phyloP scores from a whole-genome alignment of 2,113 vertebrate genomes.

The Aix galericulata region DNA sequence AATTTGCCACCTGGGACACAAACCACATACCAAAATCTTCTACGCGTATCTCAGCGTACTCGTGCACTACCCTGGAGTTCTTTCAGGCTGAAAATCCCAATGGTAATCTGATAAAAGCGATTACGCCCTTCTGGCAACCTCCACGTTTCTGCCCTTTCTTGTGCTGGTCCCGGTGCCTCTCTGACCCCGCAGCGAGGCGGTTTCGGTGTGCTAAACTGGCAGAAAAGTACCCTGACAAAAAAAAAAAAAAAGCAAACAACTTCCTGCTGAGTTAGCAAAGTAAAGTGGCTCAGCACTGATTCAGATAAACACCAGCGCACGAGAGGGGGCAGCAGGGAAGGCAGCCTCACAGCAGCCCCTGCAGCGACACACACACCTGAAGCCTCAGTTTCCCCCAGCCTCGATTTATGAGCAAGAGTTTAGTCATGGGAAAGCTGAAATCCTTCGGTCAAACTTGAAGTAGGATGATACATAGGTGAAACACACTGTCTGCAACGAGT shows the following conservation, averaged over 20 bases:
- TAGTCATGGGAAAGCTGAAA: neutral
- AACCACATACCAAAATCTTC: neutral
- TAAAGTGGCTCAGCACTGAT: conserved; percentile 5
- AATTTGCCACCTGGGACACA: neutral
- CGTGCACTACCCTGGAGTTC: neutral
- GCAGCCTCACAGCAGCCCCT: neutral
- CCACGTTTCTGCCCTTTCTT: neutral
- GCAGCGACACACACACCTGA: neutral
- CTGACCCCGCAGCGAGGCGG: neutral
- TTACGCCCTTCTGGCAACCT: neutral
- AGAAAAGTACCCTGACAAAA: neutral
- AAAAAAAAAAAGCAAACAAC: neutral
- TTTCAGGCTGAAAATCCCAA: neutral
- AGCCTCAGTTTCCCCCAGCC: neutral
- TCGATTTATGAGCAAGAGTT: neutral
- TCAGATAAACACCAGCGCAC: neutral
- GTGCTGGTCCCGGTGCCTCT: neutral
- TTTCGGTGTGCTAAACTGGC: conserved; percentile 26
- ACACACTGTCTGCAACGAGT: neutral
- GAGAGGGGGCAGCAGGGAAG: neutral
- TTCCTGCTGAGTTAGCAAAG: conserved; percentile 26
- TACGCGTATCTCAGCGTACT: neutral
- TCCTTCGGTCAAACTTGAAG: neutral
- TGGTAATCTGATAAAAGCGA: neutral
- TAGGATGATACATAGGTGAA: neutral